Evolutionary conservation across 35 echinoderm and acorn worm genomes (phyloP).

Genomic region (Chiridota heheva): DNA sequence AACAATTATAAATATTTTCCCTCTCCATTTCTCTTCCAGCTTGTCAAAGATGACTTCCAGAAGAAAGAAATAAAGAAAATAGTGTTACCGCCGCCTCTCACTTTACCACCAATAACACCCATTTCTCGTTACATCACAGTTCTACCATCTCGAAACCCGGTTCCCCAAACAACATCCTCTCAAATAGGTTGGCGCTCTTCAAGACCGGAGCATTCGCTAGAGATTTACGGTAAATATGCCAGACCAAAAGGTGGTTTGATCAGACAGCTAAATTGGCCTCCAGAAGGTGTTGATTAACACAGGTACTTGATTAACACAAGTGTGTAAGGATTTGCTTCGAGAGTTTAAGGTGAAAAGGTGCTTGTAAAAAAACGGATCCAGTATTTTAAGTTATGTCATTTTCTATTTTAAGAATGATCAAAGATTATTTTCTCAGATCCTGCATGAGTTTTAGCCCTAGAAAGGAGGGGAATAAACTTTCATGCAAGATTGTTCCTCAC

Average conservation of each 20-base stretch:
- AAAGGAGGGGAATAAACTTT: no score
- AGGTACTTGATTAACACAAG: no score
- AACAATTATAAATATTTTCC: neutral
- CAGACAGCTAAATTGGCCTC: constrained; percentile 88
- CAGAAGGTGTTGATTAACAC: constrained; percentile 86
- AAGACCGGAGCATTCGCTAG: constrained; percentile 46
- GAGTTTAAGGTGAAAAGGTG: no score
- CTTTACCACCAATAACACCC: constrained; percentile 89
- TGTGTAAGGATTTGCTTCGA: no score
- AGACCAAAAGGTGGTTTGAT: constrained; percentile 84
- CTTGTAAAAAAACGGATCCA: no score
- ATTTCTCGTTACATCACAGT: constrained; percentile 96
- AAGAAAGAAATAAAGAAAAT: constrained; percentile 86
- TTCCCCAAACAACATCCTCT: constrained; percentile 63
- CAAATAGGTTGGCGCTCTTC: constrained; percentile 90
- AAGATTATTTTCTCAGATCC: no score
- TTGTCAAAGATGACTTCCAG: constrained; percentile 92
- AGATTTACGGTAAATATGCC: constrained; percentile 90
- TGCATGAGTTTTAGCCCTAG: no score
- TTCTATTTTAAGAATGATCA: no score
- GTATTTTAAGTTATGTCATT: no score
- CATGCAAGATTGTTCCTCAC: no score
- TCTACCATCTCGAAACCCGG: constrained; percentile 66
- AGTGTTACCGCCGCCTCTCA: constrained; percentile 76
- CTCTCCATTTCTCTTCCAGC: constrained; percentile 42